Percentiles rank a stretch among this genome's conserved stretches.
Evolutionary conservation across 2,888 invertebrate genomes (phyloP).

Genomic region (Yponomeuta plumbellus): DNA sequence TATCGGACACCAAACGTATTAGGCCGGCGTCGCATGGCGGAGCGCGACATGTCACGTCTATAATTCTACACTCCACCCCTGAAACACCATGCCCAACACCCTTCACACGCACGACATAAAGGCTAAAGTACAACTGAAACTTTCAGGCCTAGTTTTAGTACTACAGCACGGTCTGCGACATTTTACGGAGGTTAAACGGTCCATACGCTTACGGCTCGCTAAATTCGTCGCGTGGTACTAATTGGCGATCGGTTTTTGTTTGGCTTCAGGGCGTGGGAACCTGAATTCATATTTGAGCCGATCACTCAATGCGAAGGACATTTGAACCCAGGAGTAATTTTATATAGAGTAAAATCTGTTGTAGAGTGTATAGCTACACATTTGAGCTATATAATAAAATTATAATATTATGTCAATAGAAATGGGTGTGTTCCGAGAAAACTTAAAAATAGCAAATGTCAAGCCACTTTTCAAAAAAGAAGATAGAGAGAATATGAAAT

Average conservation of each 20-base stretch:
- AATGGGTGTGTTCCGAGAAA: no score
- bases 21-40: background rate
- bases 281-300: no score
- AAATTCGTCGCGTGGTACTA: constrained; percentile 24
- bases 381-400: no score
- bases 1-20: background rate
- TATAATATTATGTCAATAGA: no score
- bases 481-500: no score
- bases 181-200: constrained; percentile 43
- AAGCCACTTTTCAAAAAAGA: no score
- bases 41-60: background rate
- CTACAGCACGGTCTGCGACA: constrained; percentile 27
- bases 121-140: background rate
- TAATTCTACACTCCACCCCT: constrained; percentile 1
- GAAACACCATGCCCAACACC: background rate
- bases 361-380: no score
- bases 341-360: no score
- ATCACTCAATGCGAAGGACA: no score
- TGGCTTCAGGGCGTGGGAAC: background rate
- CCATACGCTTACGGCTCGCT: constrained; percentile 54
- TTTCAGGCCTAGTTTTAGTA: background rate
- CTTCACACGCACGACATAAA: background rate
- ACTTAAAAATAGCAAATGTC: no score
- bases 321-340: no score
- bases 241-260: background rate